Evolutionary conservation across 2,797 vertebrate genomes (phyloP).

Genomic region (Gallirallus australis): DNA sequence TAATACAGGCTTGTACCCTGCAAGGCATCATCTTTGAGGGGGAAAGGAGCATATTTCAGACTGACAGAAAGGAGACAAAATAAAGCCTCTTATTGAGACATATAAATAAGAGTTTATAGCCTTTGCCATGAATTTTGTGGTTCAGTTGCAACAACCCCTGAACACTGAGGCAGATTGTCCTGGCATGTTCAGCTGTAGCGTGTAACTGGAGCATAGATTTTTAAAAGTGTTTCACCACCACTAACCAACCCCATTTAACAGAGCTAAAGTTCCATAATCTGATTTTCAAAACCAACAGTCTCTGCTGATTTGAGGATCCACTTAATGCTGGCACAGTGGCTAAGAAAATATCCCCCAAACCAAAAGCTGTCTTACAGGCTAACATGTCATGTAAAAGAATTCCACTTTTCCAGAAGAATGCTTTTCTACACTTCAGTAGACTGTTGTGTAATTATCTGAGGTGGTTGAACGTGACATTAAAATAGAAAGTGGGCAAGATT

Average conservation of each 20-base stretch:
- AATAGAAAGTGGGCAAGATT: neutral
- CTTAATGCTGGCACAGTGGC: neutral
- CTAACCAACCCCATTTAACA: neutral
- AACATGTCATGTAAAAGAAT: neutral
- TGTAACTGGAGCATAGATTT: neutral
- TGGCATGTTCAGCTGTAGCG: neutral
- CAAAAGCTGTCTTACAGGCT: neutral
- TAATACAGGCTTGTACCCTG: neutral
- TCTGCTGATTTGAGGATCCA: neutral
- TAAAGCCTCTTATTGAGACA: neutral
- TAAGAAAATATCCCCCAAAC: neutral
- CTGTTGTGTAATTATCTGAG: neutral
- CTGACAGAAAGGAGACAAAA: neutral
- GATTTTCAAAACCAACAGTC: neutral
- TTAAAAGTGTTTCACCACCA: neutral
- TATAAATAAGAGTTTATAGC: neutral
- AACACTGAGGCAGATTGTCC: neutral
- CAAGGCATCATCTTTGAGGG: neutral
- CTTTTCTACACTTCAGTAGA: neutral
- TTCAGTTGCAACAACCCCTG: neutral
- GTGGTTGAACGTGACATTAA: neutral
- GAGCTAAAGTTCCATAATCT: neutral
- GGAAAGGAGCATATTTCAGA: neutral
- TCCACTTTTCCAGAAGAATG: neutral
- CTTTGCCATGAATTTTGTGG: neutral